A percentile compares a stretch with the other conserved stretches of the same genome.
Conservation (phyloP, 2,797 vertebrate genomes). For the Hephaestus fuliginosus region DNA sequence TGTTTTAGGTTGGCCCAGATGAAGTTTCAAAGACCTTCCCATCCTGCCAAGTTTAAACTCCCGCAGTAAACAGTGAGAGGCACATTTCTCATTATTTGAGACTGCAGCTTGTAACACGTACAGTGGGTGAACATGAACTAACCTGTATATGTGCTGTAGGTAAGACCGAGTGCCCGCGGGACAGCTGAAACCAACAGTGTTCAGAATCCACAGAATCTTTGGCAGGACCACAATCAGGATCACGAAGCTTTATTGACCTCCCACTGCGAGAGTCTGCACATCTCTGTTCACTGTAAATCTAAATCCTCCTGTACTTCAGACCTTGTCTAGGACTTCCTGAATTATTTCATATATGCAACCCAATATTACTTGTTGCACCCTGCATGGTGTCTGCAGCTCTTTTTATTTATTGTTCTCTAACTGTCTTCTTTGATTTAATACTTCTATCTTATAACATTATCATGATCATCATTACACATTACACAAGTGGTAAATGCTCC, state of each 20-base stretch:
- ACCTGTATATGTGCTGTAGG: constrained; percentile 44
- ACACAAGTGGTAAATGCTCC: neutral
- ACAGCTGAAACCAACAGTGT: constrained; percentile 13
- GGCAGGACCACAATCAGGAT: neutral
- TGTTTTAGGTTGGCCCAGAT: constrained; percentile 1
- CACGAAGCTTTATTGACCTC: constrained; percentile 20
- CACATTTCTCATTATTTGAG: constrained; percentile 28
- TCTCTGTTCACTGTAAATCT: neutral
- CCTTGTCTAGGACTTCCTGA: neutral
- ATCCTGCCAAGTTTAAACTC: constrained; percentile 34
- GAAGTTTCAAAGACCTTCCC: constrained; percentile 28
- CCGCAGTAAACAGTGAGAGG: constrained; percentile 30
- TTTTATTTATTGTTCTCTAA: neutral
- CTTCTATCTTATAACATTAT: no score
- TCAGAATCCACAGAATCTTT: neutral
- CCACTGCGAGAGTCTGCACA: constrained; percentile 11
- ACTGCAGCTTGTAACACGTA: constrained; percentile 32
- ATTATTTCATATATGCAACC: neutral
- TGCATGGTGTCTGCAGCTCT: neutral
- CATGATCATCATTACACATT: no score
- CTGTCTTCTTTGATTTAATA: neutral
- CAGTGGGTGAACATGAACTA: neutral
- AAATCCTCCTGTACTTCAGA: neutral
- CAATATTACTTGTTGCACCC: neutral
- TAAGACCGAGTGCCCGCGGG: constrained; percentile 10